These are phyloP conservation scores for Ornithoptera alexandrae DNA, from an alignment of 2,888 invertebrate species.

Conservation along the genomic window DNA sequence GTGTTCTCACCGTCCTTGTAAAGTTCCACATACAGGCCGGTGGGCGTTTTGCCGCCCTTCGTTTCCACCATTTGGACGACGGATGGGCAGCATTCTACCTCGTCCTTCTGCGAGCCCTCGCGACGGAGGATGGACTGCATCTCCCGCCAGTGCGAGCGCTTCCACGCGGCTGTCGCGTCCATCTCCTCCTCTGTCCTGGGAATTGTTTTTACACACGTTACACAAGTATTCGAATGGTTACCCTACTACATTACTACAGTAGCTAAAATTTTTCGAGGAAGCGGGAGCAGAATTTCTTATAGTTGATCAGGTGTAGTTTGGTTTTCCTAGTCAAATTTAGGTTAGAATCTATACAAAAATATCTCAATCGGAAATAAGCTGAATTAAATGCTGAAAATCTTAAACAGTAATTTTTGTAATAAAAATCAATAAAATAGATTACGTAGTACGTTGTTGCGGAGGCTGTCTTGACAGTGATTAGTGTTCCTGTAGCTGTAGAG, in stretches of 20 bases:
- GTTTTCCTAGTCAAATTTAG: no score
- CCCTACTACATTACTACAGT: not conserved
- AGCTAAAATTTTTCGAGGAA: no score
- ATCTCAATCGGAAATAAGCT: no score
- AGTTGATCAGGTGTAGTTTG: no score
- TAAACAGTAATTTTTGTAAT: no score
- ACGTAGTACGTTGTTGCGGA: no score
- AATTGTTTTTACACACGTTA: not conserved
- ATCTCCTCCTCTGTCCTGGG: constrained; percentile 68
- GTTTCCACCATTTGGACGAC: constrained; percentile 88
- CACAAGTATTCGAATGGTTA: not conserved
- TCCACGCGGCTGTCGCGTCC: constrained; percentile 70
- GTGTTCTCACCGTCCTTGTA: constrained; percentile 85
- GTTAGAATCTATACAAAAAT: no score
- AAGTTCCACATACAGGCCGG: constrained; percentile 85
- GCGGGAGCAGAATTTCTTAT: no score
- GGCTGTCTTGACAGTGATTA: no score
- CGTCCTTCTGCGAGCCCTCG: constrained; percentile 71
- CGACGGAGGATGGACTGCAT: constrained; percentile 82
- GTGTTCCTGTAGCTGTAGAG: no score
- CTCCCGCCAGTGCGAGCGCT: constrained; percentile 81
- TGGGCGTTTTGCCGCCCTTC: constrained; percentile 86
- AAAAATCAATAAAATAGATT: no score
- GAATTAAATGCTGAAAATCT: no score
- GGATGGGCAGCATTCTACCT: constrained; percentile 90